Percentiles rank a stretch among this genome's conserved stretches.
Evolutionary conservation across 2,888 invertebrate species (phyloP).

Genomic region (Oeneis ivallda): DNA sequence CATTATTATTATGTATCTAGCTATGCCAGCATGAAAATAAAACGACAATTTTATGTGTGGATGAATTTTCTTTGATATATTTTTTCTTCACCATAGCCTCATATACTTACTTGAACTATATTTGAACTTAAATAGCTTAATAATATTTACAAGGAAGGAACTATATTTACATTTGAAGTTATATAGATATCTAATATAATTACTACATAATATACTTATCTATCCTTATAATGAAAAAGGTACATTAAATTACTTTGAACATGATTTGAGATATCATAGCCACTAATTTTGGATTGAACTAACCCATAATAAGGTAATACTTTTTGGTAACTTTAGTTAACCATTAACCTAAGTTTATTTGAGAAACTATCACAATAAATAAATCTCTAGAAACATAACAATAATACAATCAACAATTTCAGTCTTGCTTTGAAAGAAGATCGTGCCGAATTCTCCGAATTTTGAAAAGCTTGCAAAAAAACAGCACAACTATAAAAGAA

Average conservation of each 20-base stretch:
- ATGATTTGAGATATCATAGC: slow-evolving; percentile 62
- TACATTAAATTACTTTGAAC: slow-evolving; percentile 49
- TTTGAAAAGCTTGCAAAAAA: slow-evolving; percentile 8
- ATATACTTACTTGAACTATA: slow-evolving; percentile 55
- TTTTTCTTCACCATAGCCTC: slow-evolving; percentile 65
- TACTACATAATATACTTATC: slow-evolving; percentile 22
- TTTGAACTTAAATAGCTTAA: slow-evolving; percentile 47
- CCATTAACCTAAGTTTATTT: slow-evolving; percentile 54
- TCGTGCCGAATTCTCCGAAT: slow-evolving; percentile 33
- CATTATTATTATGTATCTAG: no score
- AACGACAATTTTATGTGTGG: slow-evolving; percentile 23
- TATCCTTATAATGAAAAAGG: slow-evolving; percentile 39
- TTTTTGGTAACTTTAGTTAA: slow-evolving; percentile 79
- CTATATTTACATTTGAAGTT: slow-evolving; percentile 37
- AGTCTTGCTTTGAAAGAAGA: slow-evolving; percentile 69
- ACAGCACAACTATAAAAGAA: neutral
- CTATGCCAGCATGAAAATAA: slow-evolving; percentile 19
- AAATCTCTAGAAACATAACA: slow-evolving; percentile 75
- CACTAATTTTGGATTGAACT: slow-evolving; percentile 63
- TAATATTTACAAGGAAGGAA: slow-evolving; percentile 65
- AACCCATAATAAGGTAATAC: slow-evolving; percentile 74
- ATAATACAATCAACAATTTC: slow-evolving; percentile 68
- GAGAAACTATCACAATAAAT: slow-evolving; percentile 75
- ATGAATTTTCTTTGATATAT: slow-evolving; percentile 51
- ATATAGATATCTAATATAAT: slow-evolving; percentile 18